phyloP scores from a whole-genome alignment of 2,113 vertebrate genomes.

The Chascanopsetta lugubris region DNA sequence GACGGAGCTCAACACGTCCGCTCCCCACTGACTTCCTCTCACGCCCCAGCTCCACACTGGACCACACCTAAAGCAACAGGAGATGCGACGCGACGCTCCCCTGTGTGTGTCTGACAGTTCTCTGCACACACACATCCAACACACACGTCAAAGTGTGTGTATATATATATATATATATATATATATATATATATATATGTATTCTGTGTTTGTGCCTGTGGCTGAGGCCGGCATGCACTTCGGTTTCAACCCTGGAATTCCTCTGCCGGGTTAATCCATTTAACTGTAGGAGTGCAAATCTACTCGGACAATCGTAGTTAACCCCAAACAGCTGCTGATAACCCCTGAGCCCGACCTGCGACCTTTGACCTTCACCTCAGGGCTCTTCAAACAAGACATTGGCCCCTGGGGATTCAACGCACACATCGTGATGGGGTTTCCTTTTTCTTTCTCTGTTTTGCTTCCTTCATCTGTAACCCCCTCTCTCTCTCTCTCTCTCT shows the following conservation, averaged over 20 bases:
- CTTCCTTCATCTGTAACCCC: slow-evolving; percentile 18
- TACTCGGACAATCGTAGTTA: slow-evolving; percentile 49
- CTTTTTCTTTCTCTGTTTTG: slow-evolving; percentile 48
- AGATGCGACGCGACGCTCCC: background rate
- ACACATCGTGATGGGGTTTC: slow-evolving; percentile 47
- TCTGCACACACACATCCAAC: background rate
- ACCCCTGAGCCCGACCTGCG: slow-evolving; percentile 59
- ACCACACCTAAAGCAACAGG: slow-evolving; percentile 60
- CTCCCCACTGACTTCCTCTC: slow-evolving; percentile 75
- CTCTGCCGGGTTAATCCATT: slow-evolving; percentile 49
- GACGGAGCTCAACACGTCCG: slow-evolving; percentile 74
- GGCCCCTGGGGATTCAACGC: slow-evolving; percentile 61
- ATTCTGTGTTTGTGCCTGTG: slow-evolving; percentile 11
- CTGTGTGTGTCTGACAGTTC: slow-evolving; percentile 12
- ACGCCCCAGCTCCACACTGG: slow-evolving; percentile 58
- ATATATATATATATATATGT: slow-evolving; percentile 4
- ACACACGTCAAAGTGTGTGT: too few species aligned
- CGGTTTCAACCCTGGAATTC: slow-evolving; percentile 52
- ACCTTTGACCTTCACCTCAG: slow-evolving; percentile 65
- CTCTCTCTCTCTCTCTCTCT: background rate
- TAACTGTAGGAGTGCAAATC: slow-evolving; percentile 41
- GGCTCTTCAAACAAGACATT: slow-evolving; percentile 70
- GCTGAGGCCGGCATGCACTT: slow-evolving; percentile 16
- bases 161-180: too few species aligned
- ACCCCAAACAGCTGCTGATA: slow-evolving; percentile 69